Evolutionary conservation across 2,113 vertebrate species (phyloP), one percentile per base, ranked within the genome.

Genomic region (Dicentrarchus labrax): DNA sequence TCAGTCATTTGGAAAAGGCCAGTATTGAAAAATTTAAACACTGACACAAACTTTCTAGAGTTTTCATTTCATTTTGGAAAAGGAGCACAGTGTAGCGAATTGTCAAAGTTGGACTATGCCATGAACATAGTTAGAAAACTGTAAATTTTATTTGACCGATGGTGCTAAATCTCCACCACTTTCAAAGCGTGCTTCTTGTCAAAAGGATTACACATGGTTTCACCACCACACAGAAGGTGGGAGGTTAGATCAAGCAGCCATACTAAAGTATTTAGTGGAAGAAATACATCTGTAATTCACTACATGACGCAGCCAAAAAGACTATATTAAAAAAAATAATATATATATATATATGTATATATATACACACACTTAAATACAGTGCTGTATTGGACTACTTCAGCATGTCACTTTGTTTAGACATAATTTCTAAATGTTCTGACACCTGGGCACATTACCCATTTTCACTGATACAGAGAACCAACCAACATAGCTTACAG

Each of bases 131-230:
- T 77, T 41, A 61, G n/a, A 79, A 61, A 78, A 82, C 11, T 65
- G 62, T 15, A 60, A 22, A 79, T 79, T 72, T 36, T 51, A 64
- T 83, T 67, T 76, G 68, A 79, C 79, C 75, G 45, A 48, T 50
- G 59, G 71, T 66, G 71, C 48, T 43, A 45, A 72, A 43, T 22
- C 50, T 64, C 54, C 39, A 47, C 30, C 1, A 4, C 65, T 84
- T 59, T 81, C 21, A 59, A 77, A 65, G 69, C 2, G 3, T n/a
- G 21, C n/a, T 65, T 70, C 61, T 65, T 60, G 78, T 81, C 56
- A 41, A 70, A 78, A 71, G 67, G 64, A 84, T 67, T 74, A 62
- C 72, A 77, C n/a, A n/a, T 60, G 57, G 62, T 48, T 80, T 76
- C 47, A 79, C 15, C 68, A 59, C 41, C 67, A 41, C 22, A 69